Percentiles rank a stretch among this genome's conserved stretches.
Evolutionary conservation across 1,140 invertebrate genomes (phyloP).

Genomic region (Euura lappo): DNA sequence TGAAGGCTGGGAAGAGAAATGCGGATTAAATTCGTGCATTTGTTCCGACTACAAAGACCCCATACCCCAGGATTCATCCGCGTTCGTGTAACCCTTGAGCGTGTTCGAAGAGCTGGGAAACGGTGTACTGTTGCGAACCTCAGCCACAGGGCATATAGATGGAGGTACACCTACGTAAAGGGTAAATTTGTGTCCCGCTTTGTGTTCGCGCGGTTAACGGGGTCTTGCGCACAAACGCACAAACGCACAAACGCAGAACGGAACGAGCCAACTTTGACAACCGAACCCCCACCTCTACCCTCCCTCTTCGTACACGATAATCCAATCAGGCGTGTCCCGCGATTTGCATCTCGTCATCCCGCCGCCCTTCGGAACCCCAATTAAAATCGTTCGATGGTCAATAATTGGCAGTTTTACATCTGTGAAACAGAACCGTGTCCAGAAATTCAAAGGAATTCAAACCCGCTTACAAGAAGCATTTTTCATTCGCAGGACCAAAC

Average conservation of each 20-base stretch:
- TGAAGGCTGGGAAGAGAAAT: background rate
- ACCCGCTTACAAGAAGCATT: too few relatives aligned
- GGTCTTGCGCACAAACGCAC: slow-evolving; percentile 14
- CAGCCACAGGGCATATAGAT: too few relatives aligned
- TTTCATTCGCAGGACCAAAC: too few relatives aligned
- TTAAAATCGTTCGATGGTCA: slow-evolving; percentile 7
- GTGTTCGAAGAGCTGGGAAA: slow-evolving; percentile 1
- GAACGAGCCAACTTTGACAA: slow-evolving; percentile 23
- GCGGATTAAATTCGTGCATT: background rate
- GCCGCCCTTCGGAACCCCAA: slow-evolving; percentile 4
- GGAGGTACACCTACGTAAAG: too few relatives aligned
- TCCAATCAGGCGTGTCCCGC: slow-evolving; percentile 41
- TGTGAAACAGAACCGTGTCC: background rate
- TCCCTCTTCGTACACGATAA: slow-evolving; percentile 28
- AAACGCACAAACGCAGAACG: background rate
- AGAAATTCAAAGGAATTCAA: too few relatives aligned
- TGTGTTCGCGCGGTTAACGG: background rate
- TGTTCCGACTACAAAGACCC: background rate
- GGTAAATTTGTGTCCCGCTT: background rate
- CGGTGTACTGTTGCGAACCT: too few relatives aligned
- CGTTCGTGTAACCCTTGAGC: slow-evolving; percentile 10
- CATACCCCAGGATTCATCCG: background rate
- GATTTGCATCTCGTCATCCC: slow-evolving; percentile 42
- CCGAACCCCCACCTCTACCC: slow-evolving; percentile 14
- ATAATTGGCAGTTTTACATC: background rate